Base-by-base conservation (phyloP, 2,888 invertebrate genomes). In the Dione juno region DNA sequence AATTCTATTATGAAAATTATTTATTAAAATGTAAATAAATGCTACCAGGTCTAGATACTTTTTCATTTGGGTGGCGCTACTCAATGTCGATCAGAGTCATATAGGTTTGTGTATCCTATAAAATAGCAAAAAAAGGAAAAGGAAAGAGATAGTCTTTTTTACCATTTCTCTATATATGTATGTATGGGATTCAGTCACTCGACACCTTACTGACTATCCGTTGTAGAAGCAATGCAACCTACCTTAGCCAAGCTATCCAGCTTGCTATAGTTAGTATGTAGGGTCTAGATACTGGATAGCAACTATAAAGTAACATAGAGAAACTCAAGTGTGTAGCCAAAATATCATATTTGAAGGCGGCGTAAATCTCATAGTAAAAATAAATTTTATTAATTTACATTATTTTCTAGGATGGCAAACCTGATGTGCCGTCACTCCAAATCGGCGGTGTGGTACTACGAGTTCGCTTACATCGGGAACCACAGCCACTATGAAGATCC, bases 401-500 rank as follows among this genome's bases (percentile, higher is more conserved):
- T 10, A 35, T 11, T 19, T 41, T 59, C 48, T 76, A 88, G 88
- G 54, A 72, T 86, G 72, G 87, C 82, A 7, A 86, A 85, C 74
- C 76, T 86, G 54, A 81, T 88, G 81, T 77, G 82, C 3, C 84
- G 82, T 5, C 82, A 84, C 75, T 87, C 84, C 0, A 57, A 81
- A 0, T 75, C 80, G 59, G 81, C 84, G 10, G 83, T 85, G 52
- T 89, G 82, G 79, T 84, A 86, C 79, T 85, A 85, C 76, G 81
- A 88, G 82, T 88, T 88, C 76, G 82, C 78, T 3, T 85, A 88
- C 80, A 64, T 86, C 73, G 88, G 88, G 6, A 80, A 81, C 71
- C 80, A 76, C 79, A 89, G 88, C 77, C 84, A 86, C 77, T 88
- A 86, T 77, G 78, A 80, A 37, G 84, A 88, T 41, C 85, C 87